A percentile compares a stretch with the other conserved stretches of the same genome.
Conservation (phyloP, 1,140 invertebrate species). For the Rhysida immarginata region DNA sequence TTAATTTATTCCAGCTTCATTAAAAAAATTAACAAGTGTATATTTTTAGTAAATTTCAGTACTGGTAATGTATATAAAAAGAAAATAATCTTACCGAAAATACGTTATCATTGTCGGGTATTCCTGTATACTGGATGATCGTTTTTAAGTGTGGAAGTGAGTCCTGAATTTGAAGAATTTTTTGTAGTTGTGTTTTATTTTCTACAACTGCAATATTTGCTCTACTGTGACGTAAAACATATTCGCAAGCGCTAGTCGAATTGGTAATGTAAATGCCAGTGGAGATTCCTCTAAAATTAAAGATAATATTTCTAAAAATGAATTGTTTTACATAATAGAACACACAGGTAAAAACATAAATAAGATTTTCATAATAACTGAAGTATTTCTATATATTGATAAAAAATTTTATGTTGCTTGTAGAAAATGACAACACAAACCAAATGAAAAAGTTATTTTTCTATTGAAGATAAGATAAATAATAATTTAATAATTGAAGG, state of each 20-base stretch:
- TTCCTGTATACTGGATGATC: constrained; percentile 69
- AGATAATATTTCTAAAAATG: background rate
- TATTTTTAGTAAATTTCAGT: no score
- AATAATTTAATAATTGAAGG: no score
- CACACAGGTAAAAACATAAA: no score
- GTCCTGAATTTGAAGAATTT: constrained; percentile 55
- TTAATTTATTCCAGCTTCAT: no score
- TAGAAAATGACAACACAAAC: no score
- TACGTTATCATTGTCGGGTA: constrained; percentile 39
- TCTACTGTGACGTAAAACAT: constrained; percentile 52
- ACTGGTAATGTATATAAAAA: no score
- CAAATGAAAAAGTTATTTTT: no score
- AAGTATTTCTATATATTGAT: no score
- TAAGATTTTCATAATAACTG: no score
- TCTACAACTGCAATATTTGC: constrained; percentile 80
- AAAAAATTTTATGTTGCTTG: no score
- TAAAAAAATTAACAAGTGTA: no score
- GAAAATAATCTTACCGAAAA: constrained; percentile 42
- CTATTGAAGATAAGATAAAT: no score
- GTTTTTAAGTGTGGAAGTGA: constrained; percentile 60
- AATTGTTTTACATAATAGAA: background rate
- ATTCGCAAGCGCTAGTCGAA: constrained; percentile 61
- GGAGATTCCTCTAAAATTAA: constrained; percentile 51
- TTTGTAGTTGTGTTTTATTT: constrained; percentile 70
- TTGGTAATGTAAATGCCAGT: constrained; percentile 88